Percentiles rank a stretch among this genome's conserved stretches.
These are phyloP conservation scores for Antheraea mylitta DNA, from an alignment of 1,140 invertebrate species.

Conservation along the genomic window DNA sequence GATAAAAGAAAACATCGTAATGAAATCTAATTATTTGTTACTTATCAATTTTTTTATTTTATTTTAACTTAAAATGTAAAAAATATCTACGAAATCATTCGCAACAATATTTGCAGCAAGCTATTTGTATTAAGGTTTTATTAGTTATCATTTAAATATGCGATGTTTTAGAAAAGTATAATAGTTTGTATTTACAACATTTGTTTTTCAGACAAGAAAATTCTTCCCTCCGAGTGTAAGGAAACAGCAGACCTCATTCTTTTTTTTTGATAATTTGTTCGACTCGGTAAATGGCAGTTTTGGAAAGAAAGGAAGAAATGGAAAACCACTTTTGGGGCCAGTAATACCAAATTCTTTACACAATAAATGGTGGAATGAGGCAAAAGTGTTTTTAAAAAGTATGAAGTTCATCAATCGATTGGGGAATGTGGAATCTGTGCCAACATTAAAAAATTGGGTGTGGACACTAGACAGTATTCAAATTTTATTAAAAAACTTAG, in stretches of 20 bases:
- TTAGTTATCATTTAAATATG: no score
- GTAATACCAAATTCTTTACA: slow-evolving; percentile 38
- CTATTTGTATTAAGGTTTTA: no score
- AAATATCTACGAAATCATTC: no score
- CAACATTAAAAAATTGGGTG: slow-evolving; percentile 43
- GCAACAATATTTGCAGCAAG: no score
- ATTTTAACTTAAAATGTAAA: no score
- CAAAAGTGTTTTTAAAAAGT: slow-evolving; percentile 26
- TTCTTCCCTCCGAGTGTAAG: slow-evolving; percentile 26
- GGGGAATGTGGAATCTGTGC: slow-evolving; percentile 26
- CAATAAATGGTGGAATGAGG: slow-evolving; percentile 31
- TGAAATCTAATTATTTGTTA: no score
- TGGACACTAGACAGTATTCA: slow-evolving; percentile 42
- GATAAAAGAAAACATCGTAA: no score
- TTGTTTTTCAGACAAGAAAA: slow-evolving; percentile 32
- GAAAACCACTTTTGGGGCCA: slow-evolving; percentile 39
- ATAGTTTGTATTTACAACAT: background rate
- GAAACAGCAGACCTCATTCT: slow-evolving; percentile 41
- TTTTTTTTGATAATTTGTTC: slow-evolving; percentile 42
- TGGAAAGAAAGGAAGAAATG: slow-evolving; percentile 19
- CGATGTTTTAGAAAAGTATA: no score
- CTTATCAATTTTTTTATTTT: no score
- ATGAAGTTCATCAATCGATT: slow-evolving; percentile 35
- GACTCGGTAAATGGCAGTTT: slow-evolving; percentile 40
- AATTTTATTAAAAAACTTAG: slow-evolving; percentile 29